phyloP scores from a whole-genome alignment of 2,113 vertebrate species.

The Sylvilagus bachmani region DNA sequence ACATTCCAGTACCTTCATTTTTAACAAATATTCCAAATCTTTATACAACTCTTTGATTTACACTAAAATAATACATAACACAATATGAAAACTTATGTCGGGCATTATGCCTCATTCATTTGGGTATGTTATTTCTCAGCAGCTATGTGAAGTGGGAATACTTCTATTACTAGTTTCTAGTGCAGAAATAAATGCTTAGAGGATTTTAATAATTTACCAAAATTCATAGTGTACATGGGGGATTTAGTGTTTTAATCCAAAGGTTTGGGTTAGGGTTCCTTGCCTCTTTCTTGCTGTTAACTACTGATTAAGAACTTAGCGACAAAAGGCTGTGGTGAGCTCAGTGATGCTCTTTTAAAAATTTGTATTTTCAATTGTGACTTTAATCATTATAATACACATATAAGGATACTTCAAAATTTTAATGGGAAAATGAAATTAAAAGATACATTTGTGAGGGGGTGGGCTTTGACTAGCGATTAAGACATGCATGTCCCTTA shows the following conservation, averaged over 20 bases:
- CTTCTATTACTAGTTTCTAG: neutral
- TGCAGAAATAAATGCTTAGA: neutral
- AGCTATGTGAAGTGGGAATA: neutral
- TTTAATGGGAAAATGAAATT: too few relatives aligned
- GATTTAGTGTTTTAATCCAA: neutral
- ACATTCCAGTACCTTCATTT: neutral
- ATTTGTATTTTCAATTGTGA: neutral
- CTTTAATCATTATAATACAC: neutral
- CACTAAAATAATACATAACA: neutral
- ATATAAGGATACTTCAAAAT: too few relatives aligned
- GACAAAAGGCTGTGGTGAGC: neutral
- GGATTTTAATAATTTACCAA: neutral
- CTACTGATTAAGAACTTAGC: neutral
- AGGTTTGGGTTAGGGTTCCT: neutral
- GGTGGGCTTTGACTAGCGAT: too few relatives aligned
- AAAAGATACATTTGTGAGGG: too few relatives aligned
- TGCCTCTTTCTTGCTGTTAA: neutral
- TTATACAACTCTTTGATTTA: constrained; percentile 3
- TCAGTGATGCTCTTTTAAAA: constrained; percentile 10
- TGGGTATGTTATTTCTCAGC: neutral
- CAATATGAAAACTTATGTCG: neutral
- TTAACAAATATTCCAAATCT: neutral
- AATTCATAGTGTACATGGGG: neutral
- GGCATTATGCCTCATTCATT: neutral
- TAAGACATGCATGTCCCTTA: too few relatives aligned